These are phyloP conservation scores for Syrphus vitripennis DNA, from an alignment of 2,888 invertebrate genomes.

Conservation along the genomic window DNA sequence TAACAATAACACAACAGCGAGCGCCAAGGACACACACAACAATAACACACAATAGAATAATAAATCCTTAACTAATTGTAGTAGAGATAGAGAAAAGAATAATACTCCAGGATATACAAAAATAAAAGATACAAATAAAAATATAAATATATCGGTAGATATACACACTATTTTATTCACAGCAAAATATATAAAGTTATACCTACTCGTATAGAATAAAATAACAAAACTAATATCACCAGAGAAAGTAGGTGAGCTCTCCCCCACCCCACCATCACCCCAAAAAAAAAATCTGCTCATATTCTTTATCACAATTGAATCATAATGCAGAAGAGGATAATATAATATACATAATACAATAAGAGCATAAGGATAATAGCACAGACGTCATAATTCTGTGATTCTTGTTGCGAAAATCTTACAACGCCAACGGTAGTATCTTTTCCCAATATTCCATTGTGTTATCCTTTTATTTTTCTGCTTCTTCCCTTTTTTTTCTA, in stretches of 20 bases:
- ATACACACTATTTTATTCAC: neutral
- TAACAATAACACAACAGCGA: conserved; percentile 24
- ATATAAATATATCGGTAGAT: neutral
- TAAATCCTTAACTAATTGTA: conserved; percentile 64
- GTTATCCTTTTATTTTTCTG: conserved; percentile 1
- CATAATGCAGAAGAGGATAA: conserved; percentile 39
- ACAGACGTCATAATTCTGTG: conserved; percentile 51
- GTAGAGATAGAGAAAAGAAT: conserved; percentile 9
- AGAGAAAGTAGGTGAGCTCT: neutral
- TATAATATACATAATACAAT: conserved; percentile 19
- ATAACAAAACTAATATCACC: neutral
- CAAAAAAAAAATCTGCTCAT: neutral
- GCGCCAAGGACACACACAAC: conserved; percentile 6
- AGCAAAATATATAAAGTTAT: neutral
- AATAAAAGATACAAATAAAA: conserved; percentile 30
- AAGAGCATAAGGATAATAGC: conserved; percentile 29
- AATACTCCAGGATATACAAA: neutral
- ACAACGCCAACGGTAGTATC: conserved; percentile 8
- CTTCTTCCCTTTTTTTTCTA: neutral
- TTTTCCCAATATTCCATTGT: neutral
- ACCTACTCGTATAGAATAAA: neutral
- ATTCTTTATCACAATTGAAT: conserved; percentile 38
- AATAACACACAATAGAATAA: conserved; percentile 32
- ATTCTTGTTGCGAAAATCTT: conserved; percentile 16
- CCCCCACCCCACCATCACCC: neutral